phyloP scores from a whole-genome alignment of 2,113 vertebrate genomes.

The Rhinoptilus africanus region DNA sequence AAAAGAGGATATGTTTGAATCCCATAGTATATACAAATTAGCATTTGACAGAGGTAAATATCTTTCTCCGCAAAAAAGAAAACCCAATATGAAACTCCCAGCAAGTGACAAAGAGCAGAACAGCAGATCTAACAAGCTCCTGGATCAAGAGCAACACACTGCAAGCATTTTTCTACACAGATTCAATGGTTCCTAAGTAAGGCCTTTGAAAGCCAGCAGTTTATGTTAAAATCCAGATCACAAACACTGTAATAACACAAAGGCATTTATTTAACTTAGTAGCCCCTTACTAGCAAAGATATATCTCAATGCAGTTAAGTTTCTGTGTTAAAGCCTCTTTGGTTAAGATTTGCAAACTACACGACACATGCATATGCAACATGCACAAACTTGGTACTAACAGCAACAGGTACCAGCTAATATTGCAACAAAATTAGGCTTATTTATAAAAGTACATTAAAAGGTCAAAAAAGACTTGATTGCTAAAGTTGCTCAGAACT shows the following conservation, averaged over 20 bases:
- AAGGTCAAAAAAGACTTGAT: background rate
- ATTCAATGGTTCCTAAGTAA: background rate
- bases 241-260: background rate
- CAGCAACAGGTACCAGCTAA: background rate
- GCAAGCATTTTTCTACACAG: background rate
- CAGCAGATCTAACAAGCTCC: background rate
- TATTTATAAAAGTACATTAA: background rate
- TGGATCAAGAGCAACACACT: background rate
- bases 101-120: background rate
- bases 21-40: background rate
- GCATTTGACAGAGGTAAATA: background rate
- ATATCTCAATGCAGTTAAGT: background rate
- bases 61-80: background rate
- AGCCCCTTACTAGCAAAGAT: background rate
- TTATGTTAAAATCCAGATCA: background rate
- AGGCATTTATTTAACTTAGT: background rate
- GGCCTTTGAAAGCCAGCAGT: background rate
- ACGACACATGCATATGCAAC: background rate
- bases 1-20: background rate
- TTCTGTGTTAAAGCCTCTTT: background rate
- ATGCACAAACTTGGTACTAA: background rate
- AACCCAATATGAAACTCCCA: rapidly evolving
- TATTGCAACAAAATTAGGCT: background rate
- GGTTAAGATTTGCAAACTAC: background rate
- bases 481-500: background rate